Base-by-base conservation (phyloP, 1,140 invertebrate species). In the Sitophilus oryzae region DNA sequence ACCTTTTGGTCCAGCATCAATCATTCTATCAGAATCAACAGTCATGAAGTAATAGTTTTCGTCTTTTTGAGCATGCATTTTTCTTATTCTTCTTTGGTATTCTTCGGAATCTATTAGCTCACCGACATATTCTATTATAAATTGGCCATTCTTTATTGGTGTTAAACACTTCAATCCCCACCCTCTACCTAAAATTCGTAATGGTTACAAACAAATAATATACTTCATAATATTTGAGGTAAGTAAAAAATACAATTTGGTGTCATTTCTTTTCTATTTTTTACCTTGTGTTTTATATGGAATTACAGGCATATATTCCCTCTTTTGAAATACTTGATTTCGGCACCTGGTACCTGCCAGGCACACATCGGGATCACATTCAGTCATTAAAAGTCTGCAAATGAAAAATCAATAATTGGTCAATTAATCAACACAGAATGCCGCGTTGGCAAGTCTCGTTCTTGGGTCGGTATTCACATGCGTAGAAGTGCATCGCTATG, bases 21-120 rank as follows among this genome's bases (percentile, higher is more conserved):
- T 92, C 67, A 93, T 91, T 49, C 87, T 77, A 71, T 88, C 84
- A 67, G 86, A 90, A 66, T 96, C 93, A 41, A 97, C 79, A 0
- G 89, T 93, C 35, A 97, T 75, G 72, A 96, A 97, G 73, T 98
- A 98, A 73, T 88, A 97, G 73, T 96, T 95, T 61, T 89, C 87
- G 64, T 95, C 87, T 53, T 92, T 84, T 19, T 85, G 79, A 62
- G 86, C 82, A 64, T 90, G 85, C 71, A 91, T 93, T 44, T 83
- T 76, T 30, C 80, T 70, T 63, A 96, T 80, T 46, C 94, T 79
- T 19, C 82, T 74, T 54, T 85, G 82, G 67, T 93, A 94, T 71
- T 97, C 94, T 19, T 84, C 83, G 65, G 93, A 88, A 66, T 96
- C 91, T 56, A 98, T 94, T 40, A 97, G 73, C 71, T 98, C 95